phyloP scores from a whole-genome alignment of 2,113 vertebrate species.

The Etheostoma spectabile region DNA sequence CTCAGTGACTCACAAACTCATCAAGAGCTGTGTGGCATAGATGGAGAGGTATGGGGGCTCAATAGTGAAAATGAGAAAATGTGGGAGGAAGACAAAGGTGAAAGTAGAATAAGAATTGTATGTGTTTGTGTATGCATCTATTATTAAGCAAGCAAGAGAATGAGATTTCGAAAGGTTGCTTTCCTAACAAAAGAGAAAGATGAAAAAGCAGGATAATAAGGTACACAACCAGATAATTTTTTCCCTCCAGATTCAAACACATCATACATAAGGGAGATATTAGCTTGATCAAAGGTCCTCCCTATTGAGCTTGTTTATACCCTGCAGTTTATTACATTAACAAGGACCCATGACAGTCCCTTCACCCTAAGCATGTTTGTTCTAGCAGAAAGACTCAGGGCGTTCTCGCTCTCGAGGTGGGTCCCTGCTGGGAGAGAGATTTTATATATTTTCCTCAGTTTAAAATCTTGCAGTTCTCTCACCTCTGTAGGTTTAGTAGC shows the following conservation, averaged over 20 bases:
- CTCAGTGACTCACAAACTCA: constrained; percentile 60
- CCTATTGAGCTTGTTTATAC: constrained; percentile 52
- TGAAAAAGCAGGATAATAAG: constrained; percentile 36
- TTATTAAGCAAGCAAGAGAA: constrained; percentile 33
- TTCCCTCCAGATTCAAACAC: constrained; percentile 35
- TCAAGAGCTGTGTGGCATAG: constrained; percentile 43
- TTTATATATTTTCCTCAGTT: constrained; percentile 13
- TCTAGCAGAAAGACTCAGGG: constrained; percentile 26
- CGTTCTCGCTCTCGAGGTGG: constrained; percentile 20
- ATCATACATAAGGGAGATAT: constrained; percentile 18
- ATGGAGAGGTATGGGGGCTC: constrained; percentile 43
- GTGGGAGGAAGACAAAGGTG: constrained; percentile 16
- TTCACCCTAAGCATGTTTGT: constrained; percentile 45
- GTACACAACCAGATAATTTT: not conserved
- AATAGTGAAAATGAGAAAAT: constrained; percentile 41
- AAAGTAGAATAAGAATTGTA: constrained; percentile 11
- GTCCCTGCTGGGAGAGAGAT: constrained; percentile 35
- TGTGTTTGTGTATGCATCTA: constrained; percentile 7
- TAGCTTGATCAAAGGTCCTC: constrained; percentile 52
- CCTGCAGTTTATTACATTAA: constrained; percentile 54
- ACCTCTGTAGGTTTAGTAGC: constrained; percentile 23
- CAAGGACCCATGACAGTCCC: constrained; percentile 40
- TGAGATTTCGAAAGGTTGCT: constrained; percentile 18
- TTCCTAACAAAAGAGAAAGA: constrained; percentile 23
- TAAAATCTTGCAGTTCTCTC: constrained; percentile 11